Base-by-base conservation (phyloP, 2,888 invertebrate genomes). In the Dysmachus trigonus region DNA sequence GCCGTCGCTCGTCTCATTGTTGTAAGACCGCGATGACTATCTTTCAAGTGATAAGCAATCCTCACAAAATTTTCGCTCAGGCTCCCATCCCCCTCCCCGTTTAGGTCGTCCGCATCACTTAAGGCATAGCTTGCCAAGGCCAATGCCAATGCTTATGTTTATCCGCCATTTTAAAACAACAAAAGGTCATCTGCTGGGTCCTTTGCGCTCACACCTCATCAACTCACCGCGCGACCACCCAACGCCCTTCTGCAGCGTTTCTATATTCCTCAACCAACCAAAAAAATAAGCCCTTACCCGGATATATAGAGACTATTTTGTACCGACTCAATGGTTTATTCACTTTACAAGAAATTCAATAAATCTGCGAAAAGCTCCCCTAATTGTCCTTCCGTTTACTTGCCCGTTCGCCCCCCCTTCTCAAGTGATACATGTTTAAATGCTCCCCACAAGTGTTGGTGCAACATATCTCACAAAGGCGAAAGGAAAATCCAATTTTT, bases 131-230 rank as follows among this genome's bases (percentile, higher is more conserved):
- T 35, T 13, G 13, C 47, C 81, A 81, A 81, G 81, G 81, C 81
- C 62, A 81, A 51, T 81, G 81, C 47, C 81, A 81, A 81, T 81
- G 81, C 81, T 30, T 31, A 30, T 81, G 31, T 81, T 81, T 81
- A 83, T 71, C 83, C 83, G 83, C 83, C 83, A 83, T 83, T 72
- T 83, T 83, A 83, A n/a, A 27, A 72, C 53, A 31, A 82, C 62
- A 47, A 31, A 79, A 82, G 62, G 33, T 33, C 81, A 79, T 33
- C 53, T 62, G 62, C 62, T 62, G 62, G 62, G 7, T 62, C 62
- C 22, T 22, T 62, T 62, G 62, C 62, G 27, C 22, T 41, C 15
- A n/a, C 18, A 1, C 27, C 8, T 7, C 10, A 62, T 7, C 27
- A 76, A 76, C 30, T 6, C 33, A 73, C 33, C 18, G 8, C 33